Evolutionary conservation across 1,140 invertebrate genomes (phyloP), one percentile per base, ranked within the genome.

Genomic region (Rhopalosiphum padi): DNA sequence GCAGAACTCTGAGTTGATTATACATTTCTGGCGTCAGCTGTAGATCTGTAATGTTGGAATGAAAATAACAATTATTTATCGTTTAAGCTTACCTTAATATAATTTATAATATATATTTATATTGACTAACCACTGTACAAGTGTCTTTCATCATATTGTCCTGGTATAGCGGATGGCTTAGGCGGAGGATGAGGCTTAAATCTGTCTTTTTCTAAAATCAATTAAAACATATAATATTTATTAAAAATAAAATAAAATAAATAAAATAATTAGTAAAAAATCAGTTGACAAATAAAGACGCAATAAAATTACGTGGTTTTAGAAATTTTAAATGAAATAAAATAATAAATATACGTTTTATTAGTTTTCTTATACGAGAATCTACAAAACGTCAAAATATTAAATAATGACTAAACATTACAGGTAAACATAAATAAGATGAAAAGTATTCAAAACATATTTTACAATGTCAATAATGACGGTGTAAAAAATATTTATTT

Each of bases 11-110:
- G 83, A 99, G 95, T 94, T 99, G 98, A 95, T 97, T 97, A 95
- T 98, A 98, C 96, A 98, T 97, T 95, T 98, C 98, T 7, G 97
- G 97, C 9, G 97, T 97, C 6, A 98, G 96, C 51, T 96, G 96
- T 94, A 97, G 94, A 94, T 97, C 97, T 95, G 94, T 94, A 92
- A 87, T 18, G 0, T 9, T n/a, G 0, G 6, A 91, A n/a, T 30
- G 41, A 90, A 3, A 30, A 90, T 15, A 55, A 77, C 11, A 43
- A 21, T 90, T 91, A 68, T 41, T 23, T 11, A 48, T n/a, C 86
- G 46, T 7, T 83, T 21, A 83, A 30, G 30, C 18, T 48, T 18
- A 55, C 23, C 22, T 85, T 25, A 43, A 46, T 43, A 23, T 15
- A 23, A 30, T 43, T 8, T 30, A 15, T n/a, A 9, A 43, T 43